A percentile compares a stretch with the other conserved stretches of the same genome.
phyloP scores from a whole-genome alignment of 1,140 invertebrate genomes.

The Rhopalosiphum maidis region DNA sequence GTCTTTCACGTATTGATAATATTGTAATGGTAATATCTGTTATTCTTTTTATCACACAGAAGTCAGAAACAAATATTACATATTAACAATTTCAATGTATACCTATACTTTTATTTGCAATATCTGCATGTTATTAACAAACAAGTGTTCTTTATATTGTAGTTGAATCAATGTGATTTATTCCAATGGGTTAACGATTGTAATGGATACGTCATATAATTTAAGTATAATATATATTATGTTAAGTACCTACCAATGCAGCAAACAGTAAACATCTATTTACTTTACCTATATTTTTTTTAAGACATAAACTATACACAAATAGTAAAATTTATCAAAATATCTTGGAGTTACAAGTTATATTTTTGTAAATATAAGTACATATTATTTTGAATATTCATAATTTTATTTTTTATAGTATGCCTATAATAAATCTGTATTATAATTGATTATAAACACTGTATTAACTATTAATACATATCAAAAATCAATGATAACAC shows the following conservation, averaged over 20 bases:
- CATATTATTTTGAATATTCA: background rate
- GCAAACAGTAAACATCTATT: background rate
- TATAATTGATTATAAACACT: no score
- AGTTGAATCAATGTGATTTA: background rate
- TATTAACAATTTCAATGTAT: background rate
- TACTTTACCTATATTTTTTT: background rate
- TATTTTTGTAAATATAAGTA: background rate
- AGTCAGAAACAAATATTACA: background rate
- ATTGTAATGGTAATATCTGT: background rate
- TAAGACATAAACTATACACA: background rate
- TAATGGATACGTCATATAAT: background rate
- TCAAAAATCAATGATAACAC: no score
- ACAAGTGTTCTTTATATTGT: background rate
- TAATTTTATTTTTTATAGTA: background rate
- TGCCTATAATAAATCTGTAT: no score
- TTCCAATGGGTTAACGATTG: background rate
- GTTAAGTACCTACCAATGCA: background rate
- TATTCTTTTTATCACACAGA: background rate
- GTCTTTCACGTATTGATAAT: background rate
- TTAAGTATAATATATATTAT: background rate
- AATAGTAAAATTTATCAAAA: background rate
- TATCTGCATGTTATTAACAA: background rate
- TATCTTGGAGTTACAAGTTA: background rate
- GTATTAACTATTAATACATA: no score
- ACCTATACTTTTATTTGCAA: background rate